phyloP scores from a whole-genome alignment of 2,888 invertebrate species.

The Clusia tigrina region DNA sequence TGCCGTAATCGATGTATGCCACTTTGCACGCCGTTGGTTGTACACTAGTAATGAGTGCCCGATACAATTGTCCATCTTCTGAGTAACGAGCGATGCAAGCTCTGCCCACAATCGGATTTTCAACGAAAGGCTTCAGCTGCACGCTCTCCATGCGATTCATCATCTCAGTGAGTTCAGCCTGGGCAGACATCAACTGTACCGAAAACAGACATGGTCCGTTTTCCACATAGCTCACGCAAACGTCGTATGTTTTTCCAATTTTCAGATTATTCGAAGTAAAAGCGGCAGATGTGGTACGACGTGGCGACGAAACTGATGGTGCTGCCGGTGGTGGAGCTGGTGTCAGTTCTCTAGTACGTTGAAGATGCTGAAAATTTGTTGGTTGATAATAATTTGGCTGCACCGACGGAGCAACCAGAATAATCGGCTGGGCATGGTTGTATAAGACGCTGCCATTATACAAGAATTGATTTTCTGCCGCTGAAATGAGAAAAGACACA shows the following conservation, averaged over 20 bases:
- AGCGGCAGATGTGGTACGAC: constrained; percentile 47
- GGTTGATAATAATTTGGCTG: too few relatives aligned
- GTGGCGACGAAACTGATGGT: constrained; percentile 14
- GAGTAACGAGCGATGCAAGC: constrained; percentile 79
- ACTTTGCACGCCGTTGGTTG: constrained; percentile 77
- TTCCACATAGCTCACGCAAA: constrained; percentile 78
- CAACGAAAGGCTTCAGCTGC: constrained; percentile 70
- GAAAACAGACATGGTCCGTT: constrained; percentile 83
- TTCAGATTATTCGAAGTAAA: constrained; percentile 65
- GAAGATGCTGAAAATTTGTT: too few relatives aligned
- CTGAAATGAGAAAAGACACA: too few relatives aligned
- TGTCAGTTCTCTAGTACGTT: too few relatives aligned
- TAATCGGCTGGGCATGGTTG: background rate
- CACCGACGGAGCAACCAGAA: background rate
- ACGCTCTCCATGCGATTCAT: constrained; percentile 77
- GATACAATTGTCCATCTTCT: constrained; percentile 74
- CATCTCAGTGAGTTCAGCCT: constrained; percentile 71
- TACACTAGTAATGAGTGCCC: constrained; percentile 79
- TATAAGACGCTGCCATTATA: too few relatives aligned
- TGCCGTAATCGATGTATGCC: constrained; percentile 83
- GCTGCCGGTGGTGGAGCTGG: constrained; percentile 22
- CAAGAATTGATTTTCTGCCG: too few relatives aligned
- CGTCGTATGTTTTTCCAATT: constrained; percentile 70
- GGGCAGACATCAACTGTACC: constrained; percentile 73
- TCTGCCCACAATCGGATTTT: constrained; percentile 77